phyloP scores from a whole-genome alignment of 2,113 vertebrate species.

The Mus musculus region GRCm39 chr8:64648001-64648500 shows the following conservation, averaged over 20 bases:
- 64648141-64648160: slow-evolving; percentile 44
- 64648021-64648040: slow-evolving; percentile 50
- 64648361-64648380: slow-evolving; percentile 44
- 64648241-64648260: not conserved
- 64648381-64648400: not conserved
- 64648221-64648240: not conserved
- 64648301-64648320: not conserved
- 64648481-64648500: not conserved
- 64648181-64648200: slow-evolving; percentile 1
- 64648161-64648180: slow-evolving; percentile 34
- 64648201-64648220: not conserved
- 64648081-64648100: slow-evolving; percentile 60
- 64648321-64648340: not conserved
- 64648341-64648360: slow-evolving; percentile 36
- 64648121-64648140: slow-evolving; percentile 30
- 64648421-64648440: not conserved
- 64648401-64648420: not conserved
- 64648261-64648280: not conserved
- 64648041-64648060: slow-evolving; percentile 59
- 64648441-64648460: not conserved
- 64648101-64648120: slow-evolving; percentile 63
- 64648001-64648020: slow-evolving; percentile 48
- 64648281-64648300: not conserved
- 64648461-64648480: not conserved
- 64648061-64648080: slow-evolving; percentile 21